Conservation (phyloP, 2,113 vertebrate genomes). For the Lates calcarifer region DNA sequence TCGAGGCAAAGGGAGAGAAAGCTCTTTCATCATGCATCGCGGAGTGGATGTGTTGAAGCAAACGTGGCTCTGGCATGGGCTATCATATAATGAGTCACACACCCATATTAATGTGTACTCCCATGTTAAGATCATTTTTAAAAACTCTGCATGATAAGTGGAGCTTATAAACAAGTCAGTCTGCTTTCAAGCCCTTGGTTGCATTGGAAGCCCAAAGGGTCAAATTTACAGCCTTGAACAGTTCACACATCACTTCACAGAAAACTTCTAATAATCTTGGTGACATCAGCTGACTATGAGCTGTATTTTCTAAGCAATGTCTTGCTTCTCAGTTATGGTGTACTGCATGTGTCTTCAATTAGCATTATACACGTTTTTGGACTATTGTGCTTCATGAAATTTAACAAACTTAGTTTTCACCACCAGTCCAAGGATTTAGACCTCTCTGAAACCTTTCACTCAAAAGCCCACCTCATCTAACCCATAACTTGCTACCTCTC, state of each 20-base stretch:
- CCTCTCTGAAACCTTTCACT: slow-evolving; percentile 17
- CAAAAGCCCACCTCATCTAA: slow-evolving; percentile 32
- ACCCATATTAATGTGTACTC: slow-evolving; percentile 21
- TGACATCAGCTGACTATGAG: slow-evolving; percentile 9
- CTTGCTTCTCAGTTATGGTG: not conserved
- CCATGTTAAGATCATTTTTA: slow-evolving; percentile 18
- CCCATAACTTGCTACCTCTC: slow-evolving; percentile 18
- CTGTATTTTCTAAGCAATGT: not conserved
- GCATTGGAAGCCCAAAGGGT: not conserved
- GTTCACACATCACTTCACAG: slow-evolving; percentile 5
- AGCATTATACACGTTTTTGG: too few species aligned
- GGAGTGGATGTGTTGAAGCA: slow-evolving; percentile 20
- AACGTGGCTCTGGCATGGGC: slow-evolving; percentile 2
- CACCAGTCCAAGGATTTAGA: slow-evolving; percentile 12
- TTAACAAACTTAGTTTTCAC: slow-evolving; percentile 23
- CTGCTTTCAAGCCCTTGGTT: slow-evolving; percentile 19
- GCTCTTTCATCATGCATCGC: slow-evolving; percentile 47
- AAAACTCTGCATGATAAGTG: slow-evolving; percentile 16
- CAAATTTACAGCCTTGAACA: slow-evolving; percentile 13
- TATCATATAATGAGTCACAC: slow-evolving; percentile 17
- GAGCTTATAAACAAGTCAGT: slow-evolving; percentile 22
- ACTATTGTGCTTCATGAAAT: too few species aligned
- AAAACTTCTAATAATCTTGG: slow-evolving; percentile 4
- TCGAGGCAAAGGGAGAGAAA: slow-evolving; percentile 30
- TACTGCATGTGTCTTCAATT: not conserved